phyloP scores from a whole-genome alignment of 2,888 invertebrate genomes.

The Lacanobia oleracea region DNA sequence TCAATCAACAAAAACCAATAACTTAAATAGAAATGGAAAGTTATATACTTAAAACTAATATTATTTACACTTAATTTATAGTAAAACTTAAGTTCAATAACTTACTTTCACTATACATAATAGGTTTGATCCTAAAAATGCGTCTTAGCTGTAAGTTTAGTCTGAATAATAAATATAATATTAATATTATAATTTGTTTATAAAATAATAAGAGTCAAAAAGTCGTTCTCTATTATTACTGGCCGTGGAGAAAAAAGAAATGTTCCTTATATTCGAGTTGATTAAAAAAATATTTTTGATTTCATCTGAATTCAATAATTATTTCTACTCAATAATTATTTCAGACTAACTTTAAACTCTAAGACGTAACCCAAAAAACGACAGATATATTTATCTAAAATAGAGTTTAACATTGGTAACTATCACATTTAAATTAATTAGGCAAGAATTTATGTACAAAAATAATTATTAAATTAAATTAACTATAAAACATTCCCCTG shows the following conservation, averaged over 20 bases:
- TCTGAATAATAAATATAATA: constrained; percentile 19
- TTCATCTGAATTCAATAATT: constrained; percentile 10
- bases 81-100: constrained; percentile 73
- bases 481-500: neutral
- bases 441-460: constrained; percentile 58
- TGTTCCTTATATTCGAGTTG: neutral
- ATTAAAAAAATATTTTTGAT: neutral
- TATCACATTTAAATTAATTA: constrained; percentile 54
- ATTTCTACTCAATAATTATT: constrained; percentile 11
- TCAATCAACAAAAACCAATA: constrained; percentile 23
- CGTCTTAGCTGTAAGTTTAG: constrained; percentile 41
- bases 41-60: constrained; percentile 13
- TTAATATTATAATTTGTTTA: neutral
- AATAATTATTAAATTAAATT: constrained; percentile 36
- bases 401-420: constrained; percentile 47
- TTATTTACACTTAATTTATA: constrained; percentile 62
- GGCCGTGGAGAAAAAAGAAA: constrained; percentile 24
- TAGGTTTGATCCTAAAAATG: constrained; percentile 14
- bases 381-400: constrained; percentile 30
- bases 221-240: constrained; percentile 14
- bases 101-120: constrained; percentile 70
- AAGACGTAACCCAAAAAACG: constrained; percentile 49
- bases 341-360: constrained; percentile 57
- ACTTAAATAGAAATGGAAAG: constrained; percentile 16
- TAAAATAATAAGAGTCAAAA: neutral